Evolutionary conservation across 2,888 invertebrate genomes (phyloP), one percentile per base, ranked within the genome.

Genomic region (Lordiphosa andalusiaca): DNA sequence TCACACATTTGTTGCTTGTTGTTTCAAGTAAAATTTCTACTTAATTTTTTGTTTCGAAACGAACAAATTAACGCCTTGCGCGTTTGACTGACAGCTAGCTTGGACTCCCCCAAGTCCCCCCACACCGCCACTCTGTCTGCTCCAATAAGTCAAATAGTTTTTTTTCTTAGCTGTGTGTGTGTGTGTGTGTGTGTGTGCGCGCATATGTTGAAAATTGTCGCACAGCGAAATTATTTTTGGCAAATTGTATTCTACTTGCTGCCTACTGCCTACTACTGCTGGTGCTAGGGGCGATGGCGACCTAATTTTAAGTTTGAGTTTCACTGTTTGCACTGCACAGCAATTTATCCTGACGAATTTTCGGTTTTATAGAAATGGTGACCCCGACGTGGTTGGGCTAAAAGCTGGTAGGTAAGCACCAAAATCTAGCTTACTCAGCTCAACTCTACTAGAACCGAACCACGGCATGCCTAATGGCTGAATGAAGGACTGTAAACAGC

Each of bases 101-200:
- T 49, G 41, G 53, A 53, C 56, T 50, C 30, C 44, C 12, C 33
- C 35, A 25, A 30, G 19, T 7, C 12, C 48, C 36, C 37, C 44
- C 59, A 25, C 49, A 47, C 77, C 53, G 71, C 73, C 25, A 25
- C 25, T 25, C 25, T 76, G 75, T 69, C 84, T 80, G 84, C 73
- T 76, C 66, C 73, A 75, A 75, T 75, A 84, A 84, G 77, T 83
- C 81, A 80, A 80, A 76, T 75, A 81, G 77, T 84, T 84, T 76
- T 76, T 67, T 75, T 78, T 61, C 16, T 58, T 61, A 82, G 67
- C 47, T 55, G 40, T 42, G 36, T 47, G 40, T 57, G 12, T 46
- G 40, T 56, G 4, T 16, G 19, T 16, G 16, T 16, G n/a, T n/a
- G n/a, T n/a, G n/a, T n/a, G n/a, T n/a, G n/a, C 38, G 40, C 13